Conservation (phyloP, 2,888 invertebrate species). For the Microctonus hyperodae region DNA sequence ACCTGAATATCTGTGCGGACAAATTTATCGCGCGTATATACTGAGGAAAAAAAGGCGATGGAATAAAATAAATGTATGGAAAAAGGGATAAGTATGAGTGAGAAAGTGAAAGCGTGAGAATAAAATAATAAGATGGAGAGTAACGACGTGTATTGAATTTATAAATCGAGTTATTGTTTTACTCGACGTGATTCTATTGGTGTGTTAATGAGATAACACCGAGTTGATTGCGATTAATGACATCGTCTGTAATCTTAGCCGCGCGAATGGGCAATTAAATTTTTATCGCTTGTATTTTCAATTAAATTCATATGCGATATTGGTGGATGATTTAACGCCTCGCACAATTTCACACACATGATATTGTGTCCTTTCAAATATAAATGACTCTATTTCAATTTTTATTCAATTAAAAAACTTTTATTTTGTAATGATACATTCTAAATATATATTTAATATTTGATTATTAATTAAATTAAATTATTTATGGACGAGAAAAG, state of each 20-base stretch:
- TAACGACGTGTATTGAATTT: neutral
- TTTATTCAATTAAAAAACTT: neutral
- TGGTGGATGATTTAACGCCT: conserved; percentile 19
- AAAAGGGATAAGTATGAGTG: neutral
- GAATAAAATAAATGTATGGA: neutral
- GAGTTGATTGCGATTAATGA: conserved; percentile 22
- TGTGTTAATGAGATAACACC: conserved; percentile 24
- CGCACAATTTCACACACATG: neutral
- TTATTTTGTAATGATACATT: neutral
- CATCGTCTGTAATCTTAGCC: neutral
- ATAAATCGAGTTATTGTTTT: conserved; percentile 5
- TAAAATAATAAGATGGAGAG: neutral
- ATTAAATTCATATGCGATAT: conserved; percentile 20
- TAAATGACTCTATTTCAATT: neutral
- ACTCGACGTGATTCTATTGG: conserved; percentile 1
- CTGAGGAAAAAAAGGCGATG: neutral
- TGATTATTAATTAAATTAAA: no score
- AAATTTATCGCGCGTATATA: conserved; percentile 25
- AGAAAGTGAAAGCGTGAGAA: no score
- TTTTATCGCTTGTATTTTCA: conserved; percentile 29
- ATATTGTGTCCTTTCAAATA: neutral
- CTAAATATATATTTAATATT: neutral
- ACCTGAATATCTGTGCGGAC: conserved; percentile 56
- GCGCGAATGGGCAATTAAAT: conserved; percentile 16
- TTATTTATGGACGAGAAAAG: no score